A percentile compares a stretch with the other conserved stretches of the same genome.
Evolutionary conservation across 2,113 vertebrate genomes (phyloP).

Genomic region (Fukomys damarensis): DNA sequence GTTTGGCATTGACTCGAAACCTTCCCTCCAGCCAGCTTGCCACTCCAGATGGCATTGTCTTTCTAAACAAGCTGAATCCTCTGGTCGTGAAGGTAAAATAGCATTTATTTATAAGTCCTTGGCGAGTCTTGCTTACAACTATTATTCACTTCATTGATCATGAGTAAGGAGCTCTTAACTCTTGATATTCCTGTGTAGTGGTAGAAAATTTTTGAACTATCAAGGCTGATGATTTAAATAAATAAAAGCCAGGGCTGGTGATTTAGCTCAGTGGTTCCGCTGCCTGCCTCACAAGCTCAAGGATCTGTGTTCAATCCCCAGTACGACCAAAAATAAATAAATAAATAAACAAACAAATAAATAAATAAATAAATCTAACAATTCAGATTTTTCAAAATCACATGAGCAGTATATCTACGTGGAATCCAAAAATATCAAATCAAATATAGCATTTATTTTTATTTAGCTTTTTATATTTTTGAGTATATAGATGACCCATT

Average conservation of each 20-base stretch:
- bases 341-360: too few species aligned
- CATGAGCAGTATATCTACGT: neutral
- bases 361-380: neutral
- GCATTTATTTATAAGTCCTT: conserved; percentile 67
- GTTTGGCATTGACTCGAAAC: conserved; percentile 48
- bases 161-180: conserved; percentile 43
- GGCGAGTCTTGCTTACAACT: conserved; percentile 49
- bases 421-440: neutral
- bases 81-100: conserved; percentile 65
- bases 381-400: neutral
- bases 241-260: too few species aligned
- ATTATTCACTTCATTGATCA: conserved; percentile 58
- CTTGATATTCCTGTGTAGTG: neutral
- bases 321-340: too few species aligned
- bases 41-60: conserved; percentile 68
- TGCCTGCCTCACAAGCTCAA: too few species aligned
- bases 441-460: neutral
- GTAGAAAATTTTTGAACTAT: neutral
- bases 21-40: conserved; percentile 65
- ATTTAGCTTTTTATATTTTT: neutral
- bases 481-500: neutral
- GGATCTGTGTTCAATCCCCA: too few species aligned
- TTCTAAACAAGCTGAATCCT: conserved; percentile 61
- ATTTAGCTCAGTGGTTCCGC: too few species aligned
- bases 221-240: neutral